A percentile compares a stretch with the other conserved stretches of the same genome.
Evolutionary conservation across 2,113 vertebrate genomes (phyloP).

Genomic region (Nothobranchius kuhntae): DNA sequence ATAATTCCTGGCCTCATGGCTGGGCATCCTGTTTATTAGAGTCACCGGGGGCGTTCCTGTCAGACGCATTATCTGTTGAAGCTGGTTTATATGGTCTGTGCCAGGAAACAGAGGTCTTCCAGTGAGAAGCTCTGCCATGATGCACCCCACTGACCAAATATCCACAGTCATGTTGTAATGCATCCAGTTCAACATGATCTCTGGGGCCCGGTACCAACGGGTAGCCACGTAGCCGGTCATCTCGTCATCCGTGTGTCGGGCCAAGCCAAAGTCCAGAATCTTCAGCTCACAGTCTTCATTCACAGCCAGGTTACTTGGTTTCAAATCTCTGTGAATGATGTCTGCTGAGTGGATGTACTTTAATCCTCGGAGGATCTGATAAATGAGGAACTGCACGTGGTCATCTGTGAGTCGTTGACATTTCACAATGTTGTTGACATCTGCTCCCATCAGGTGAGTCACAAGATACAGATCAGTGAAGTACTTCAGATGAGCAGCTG

Average conservation of each 20-base stretch:
- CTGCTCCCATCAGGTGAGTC: conserved; percentile 98
- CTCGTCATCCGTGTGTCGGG: conserved; percentile 95
- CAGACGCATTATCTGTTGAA: conserved; percentile 99
- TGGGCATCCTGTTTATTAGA: conserved; percentile 99
- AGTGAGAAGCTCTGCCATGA: conserved; percentile 98
- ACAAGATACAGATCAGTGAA: conserved; percentile 98
- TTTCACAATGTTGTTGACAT: conserved; percentile 99
- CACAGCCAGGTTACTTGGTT: conserved; percentile 96
- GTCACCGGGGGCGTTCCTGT: conserved; percentile 97
- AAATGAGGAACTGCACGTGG: conserved; percentile 99
- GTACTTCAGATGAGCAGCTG: conserved; percentile 89
- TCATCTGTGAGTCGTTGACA: conserved; percentile 98
- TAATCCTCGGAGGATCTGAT: conserved; percentile 95
- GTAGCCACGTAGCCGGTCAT: conserved; percentile 99
- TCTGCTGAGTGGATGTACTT: too few relatives aligned
- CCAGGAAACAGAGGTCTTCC: conserved; percentile 97
- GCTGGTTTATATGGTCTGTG: conserved; percentile 99
- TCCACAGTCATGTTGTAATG: conserved; percentile 99
- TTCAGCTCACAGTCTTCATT: conserved; percentile 99
- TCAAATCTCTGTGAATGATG: too few relatives aligned
- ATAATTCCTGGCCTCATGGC: conserved; percentile 98
- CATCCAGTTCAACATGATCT: conserved; percentile 99
- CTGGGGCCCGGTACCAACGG: conserved; percentile 96
- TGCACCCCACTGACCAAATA: conserved; percentile 99
- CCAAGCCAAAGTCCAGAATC: conserved; percentile 98